A percentile compares a stretch with the other conserved stretches of the same genome.
phyloP scores from a whole-genome alignment of 2,797 vertebrate species.

The Aulostomus chinensis region DNA sequence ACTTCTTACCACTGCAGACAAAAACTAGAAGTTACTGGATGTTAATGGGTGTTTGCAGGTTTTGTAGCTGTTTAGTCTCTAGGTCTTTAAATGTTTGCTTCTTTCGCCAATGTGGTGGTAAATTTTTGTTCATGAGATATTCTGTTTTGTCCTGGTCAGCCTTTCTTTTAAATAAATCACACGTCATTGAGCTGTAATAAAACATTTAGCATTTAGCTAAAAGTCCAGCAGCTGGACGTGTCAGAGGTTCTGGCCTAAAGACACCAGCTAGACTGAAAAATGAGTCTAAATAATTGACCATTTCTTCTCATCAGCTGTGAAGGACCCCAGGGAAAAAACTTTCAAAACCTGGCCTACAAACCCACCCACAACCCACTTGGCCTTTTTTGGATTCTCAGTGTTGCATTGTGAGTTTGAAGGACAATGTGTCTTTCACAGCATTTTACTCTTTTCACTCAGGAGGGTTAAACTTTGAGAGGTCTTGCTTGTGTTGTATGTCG shows the following conservation, averaged over 20 bases:
- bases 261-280: slow-evolving; percentile 18
- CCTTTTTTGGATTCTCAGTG: slow-evolving; percentile 12
- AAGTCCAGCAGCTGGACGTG: not conserved
- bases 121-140: not conserved
- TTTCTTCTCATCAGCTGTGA: slow-evolving; percentile 20
- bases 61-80: not conserved
- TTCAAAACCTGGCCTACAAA: slow-evolving; percentile 3
- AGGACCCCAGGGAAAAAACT: slow-evolving; percentile 2
- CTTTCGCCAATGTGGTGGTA: not conserved
- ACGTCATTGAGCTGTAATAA: slow-evolving; percentile 21
- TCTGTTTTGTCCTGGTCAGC: slow-evolving; percentile 8
- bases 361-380: not conserved
- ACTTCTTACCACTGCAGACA: too few relatives aligned
- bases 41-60: too few relatives aligned
- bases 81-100: too few relatives aligned
- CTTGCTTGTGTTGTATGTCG: too few relatives aligned
- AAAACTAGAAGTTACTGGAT: too few relatives aligned
- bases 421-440: slow-evolving; percentile 7
- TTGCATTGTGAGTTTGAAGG: slow-evolving; percentile 9
- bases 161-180: slow-evolving; percentile 36
- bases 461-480: too few relatives aligned
- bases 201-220: slow-evolving; percentile 39
- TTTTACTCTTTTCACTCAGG: slow-evolving; percentile 11
- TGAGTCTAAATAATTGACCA: slow-evolving; percentile 55
- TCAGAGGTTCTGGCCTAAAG: slow-evolving; percentile 19